Base-by-base conservation (phyloP, 2,888 invertebrate genomes). In the Entomobrya multifasciata region DNA sequence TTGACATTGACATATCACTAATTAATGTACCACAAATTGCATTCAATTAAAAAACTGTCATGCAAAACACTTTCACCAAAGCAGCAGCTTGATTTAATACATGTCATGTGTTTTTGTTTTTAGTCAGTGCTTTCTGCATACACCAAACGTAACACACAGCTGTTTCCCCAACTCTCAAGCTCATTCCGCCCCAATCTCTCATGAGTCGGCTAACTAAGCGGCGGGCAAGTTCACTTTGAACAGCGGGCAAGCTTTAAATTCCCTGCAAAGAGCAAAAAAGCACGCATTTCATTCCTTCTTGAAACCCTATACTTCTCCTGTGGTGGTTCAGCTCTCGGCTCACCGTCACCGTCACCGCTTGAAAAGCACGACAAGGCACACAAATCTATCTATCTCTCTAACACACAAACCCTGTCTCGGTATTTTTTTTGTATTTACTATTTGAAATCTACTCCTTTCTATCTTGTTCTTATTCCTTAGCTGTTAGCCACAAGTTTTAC, bases 211-310 rank as follows among this genome's bases (percentile, higher is more conserved):
- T 60, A 60, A 41, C 82, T 74, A 74, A 72, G 82, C 82, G 82
- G 82, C 74, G 82, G 82, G 57, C 25, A n/a, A n/a, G n/a, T 82
- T 76, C 27, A 36, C 60, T 44, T 36, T 10, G 72, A n/a, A 49
- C 55, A 85, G 85, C 85, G 78, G 78, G 85, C 70, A 22, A 78
- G 52, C 85, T 85, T 85, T 65, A 78, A 85, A 85, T n/a, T n/a
- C n/a, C n/a, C 67, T 47, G 4, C 4, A 10, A 30, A 15, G 20
- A 67, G 67, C 67, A 70, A 70, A 70, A 70, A 55, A 70, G 80
- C 80, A 81, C 80, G 80, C 80, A 81, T 30, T 81, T 25, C 20
- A n/a, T 70, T 27, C 22, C 17, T 41, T 41, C 22, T 57, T 52
- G 49, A 70, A 27, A 44, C 44, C 13, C 0, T 70, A 65, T 30